Evolutionary conservation across 2,888 invertebrate species (phyloP).

Genomic region (Eremobia ochroleuca): DNA sequence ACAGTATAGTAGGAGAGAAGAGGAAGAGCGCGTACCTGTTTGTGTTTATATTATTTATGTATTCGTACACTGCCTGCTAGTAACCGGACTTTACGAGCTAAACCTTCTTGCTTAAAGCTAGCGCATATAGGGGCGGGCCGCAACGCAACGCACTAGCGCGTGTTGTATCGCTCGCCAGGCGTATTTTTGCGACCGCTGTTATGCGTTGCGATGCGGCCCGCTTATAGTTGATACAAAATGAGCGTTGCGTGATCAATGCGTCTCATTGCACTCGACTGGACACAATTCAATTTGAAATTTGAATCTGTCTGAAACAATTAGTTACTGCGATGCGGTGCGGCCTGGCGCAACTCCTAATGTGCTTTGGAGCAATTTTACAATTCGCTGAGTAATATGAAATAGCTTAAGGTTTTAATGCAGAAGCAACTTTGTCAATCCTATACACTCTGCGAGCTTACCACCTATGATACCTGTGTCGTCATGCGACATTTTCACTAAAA

Average conservation of each 20-base stretch:
- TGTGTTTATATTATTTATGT: too few species aligned
- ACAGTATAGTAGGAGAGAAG: too few species aligned
- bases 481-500: slow-evolving; percentile 7
- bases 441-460: neutral
- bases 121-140: too few species aligned
- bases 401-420: neutral
- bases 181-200: neutral
- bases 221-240: neutral
- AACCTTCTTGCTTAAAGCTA: too few species aligned
- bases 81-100: too few species aligned
- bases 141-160: too few species aligned
- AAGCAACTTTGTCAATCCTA: neutral
- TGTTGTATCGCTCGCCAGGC: neutral
- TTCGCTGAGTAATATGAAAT: neutral
- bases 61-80: neutral
- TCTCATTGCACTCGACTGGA: neutral
- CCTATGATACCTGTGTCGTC: neutral
- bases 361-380: neutral
- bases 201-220: neutral
- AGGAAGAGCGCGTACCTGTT: too few species aligned
- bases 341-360: neutral
- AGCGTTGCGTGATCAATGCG: neutral
- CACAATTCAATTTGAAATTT: neutral
- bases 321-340: neutral
- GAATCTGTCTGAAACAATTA: neutral